A percentile compares a stretch with the other conserved stretches of the same genome.
Conservation (phyloP, 2,888 invertebrate genomes). For the Gasteruption jaculator region DNA sequence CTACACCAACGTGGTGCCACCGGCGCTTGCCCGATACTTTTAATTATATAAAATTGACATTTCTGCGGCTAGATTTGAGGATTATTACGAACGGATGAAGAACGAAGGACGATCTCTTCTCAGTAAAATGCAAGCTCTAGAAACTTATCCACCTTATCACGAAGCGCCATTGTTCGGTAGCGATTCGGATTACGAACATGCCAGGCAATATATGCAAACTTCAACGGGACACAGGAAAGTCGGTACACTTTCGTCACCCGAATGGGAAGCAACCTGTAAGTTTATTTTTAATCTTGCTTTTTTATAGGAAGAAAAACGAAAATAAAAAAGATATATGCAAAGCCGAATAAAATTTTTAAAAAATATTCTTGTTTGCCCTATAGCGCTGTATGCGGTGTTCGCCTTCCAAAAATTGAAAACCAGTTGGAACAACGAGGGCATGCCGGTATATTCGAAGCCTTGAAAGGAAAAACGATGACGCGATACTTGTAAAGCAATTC, state of each 20-base stretch:
- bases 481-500: no score
- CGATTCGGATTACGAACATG: conserved; percentile 70
- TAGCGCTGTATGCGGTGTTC: conserved; percentile 79
- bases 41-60: no score
- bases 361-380: conserved; percentile 47
- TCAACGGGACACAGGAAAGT: conserved; percentile 49
- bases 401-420: conserved; percentile 75
- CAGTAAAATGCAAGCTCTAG: conserved; percentile 74
- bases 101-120: conserved; percentile 61
- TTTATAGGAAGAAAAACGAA: conserved; percentile 3
- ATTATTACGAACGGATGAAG: conserved; percentile 69
- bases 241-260: conserved; percentile 82
- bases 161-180: conserved; percentile 58
- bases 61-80: conserved; percentile 61
- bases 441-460: no score
- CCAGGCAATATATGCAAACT: conserved; percentile 57
- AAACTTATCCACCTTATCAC: conserved; percentile 69
- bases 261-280: conserved; percentile 93
- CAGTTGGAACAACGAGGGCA: conserved; percentile 62
- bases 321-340: no score
- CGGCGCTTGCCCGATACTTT: no score
- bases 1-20: no score
- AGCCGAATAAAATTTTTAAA: conserved; percentile 8
- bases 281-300: conserved; percentile 30
- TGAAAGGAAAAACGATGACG: no score